A percentile compares a stretch with the other conserved stretches of the same genome.
These are phyloP conservation scores for Corvus hawaiiensis DNA, from an alignment of 2,113 vertebrate species.

Conservation along the genomic window DNA sequence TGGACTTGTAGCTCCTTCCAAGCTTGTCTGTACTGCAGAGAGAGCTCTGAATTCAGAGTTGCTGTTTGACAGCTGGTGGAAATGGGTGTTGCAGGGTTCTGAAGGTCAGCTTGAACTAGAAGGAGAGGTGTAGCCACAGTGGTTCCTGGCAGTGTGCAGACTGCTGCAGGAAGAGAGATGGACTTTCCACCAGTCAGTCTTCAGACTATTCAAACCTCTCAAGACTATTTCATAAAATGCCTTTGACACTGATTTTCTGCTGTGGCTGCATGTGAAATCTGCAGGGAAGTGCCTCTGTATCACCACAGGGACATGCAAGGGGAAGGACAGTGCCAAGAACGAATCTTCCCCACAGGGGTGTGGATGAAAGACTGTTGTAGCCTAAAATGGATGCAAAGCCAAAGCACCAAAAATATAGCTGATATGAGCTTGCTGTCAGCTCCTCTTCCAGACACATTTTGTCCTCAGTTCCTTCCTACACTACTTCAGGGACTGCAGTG, in stretches of 20 bases:
- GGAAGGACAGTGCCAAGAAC: neutral
- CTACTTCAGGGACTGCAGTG: neutral
- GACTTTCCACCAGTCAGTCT: neutral
- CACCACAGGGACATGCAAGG: accelerated
- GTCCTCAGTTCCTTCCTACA: neutral
- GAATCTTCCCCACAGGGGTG: neutral
- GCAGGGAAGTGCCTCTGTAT: neutral
- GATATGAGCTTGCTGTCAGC: neutral
- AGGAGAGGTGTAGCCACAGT: neutral
- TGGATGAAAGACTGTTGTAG: neutral
- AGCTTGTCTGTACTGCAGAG: neutral
- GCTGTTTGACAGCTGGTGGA: neutral
- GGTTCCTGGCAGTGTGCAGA: neutral
- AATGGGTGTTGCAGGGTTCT: neutral
- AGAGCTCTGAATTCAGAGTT: neutral
- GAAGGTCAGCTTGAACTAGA: neutral
- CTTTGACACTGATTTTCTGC: neutral
- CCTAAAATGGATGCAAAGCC: neutral
- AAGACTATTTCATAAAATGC: neutral
- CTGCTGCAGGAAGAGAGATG: neutral
- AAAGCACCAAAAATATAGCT: neutral
- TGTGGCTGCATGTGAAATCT: neutral
- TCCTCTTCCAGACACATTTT: neutral
- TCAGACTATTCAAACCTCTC: neutral
- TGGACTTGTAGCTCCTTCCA: neutral